Base-by-base conservation (phyloP, 2,113 vertebrate genomes). In the Cheirogaleus medius region DNA sequence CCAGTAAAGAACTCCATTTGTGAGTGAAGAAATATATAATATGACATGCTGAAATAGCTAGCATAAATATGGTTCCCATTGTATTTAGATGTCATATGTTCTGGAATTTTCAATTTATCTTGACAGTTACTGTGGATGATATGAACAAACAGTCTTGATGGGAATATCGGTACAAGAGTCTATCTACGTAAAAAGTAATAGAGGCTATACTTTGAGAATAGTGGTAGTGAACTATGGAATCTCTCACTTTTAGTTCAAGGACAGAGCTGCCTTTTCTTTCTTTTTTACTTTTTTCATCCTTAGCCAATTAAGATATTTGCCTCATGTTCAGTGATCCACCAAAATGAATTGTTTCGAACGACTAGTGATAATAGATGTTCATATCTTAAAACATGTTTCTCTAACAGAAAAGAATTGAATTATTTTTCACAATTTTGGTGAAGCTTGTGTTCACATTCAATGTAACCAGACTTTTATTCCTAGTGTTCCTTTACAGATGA, bases 61-160 rank as follows among this genome's bases (percentile, higher is more conserved):
- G 42, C 47, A 97, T 91, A 97, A 98, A 97, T 52, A 81, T 52
- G 97, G n/a, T 21, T 80, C 84, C 39, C 25, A 74, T 60, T 94
- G 15, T 89, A 97, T 96, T 97, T 90, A 95, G 60, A 60, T 97
- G 90, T 97, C 91, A 85, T 52, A n/a, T 91, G 34, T n/a, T 68
- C 81, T 49, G n/a, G 23, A 98, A 91, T 96, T 98, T 98, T 96
- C 91, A n/a, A 77, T 96, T 89, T 96, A 92, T 97, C 77, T 93
- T 97, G 84, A 93, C 68, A 95, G 64, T 90, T 97, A 95, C 39
- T 87, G 11, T 42, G 90, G 80, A 42, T 12, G 39, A 21, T 88
- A 64, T 93, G 37, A 66, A 49, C n/a, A 56, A 94, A n/a, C n/a
- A 96, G 3, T 91, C 92, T 94, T 90, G 27, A 96, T 5, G 78